Evolutionary conservation across 2,888 invertebrate species (phyloP), one percentile per base, ranked within the genome.

Genomic region (Caenorhabditis sp.): DNA sequence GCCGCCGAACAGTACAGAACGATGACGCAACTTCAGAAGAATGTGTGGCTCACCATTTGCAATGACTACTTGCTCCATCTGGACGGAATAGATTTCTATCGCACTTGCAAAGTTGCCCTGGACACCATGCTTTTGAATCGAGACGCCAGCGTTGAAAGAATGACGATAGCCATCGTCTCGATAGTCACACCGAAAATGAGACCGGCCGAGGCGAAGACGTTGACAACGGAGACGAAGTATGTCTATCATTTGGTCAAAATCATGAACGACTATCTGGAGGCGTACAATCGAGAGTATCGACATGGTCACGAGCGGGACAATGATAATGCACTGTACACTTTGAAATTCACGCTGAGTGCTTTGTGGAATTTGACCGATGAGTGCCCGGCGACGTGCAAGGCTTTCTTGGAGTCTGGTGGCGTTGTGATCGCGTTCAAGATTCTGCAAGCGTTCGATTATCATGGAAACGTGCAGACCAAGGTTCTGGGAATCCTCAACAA

Each of bases 281-380:
- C 84, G 5, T 77, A 76, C 26, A 68, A 64, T 49, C 54, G 70
- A 31, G 66, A 84, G 26, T 19, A 35, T 35, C 63, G 73, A 38
- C 35, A 63, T 4, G 80, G 73, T 22, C 80, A 80, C 35, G 76
- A 82, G n/a, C 44, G 79, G 31, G 82, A 86, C 28, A 76, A 86
- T 49, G 87, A 88, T 28, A 85, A 74, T 93, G 94, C 84, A 24
- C 95, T 95, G 90, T 95, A 95, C 82, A 95, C 95, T 2, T 94
- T 95, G 93, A 95, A 95, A 91, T 95, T 95, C 91, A 95, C 95
- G 0, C 93, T 95, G 59, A 95, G 95, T 90, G 95, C 95, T 35
- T 93, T 95, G 31, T 95, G 95, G 95, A 95, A 95, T 93, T 93
- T 95, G 61, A 95, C 95, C 59, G 95, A 95, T 92, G 95, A 95